Percentiles rank a stretch among this genome's conserved stretches.
Evolutionary conservation across 2,888 invertebrate genomes (phyloP).

Genomic region (Acrobasis consociella): DNA sequence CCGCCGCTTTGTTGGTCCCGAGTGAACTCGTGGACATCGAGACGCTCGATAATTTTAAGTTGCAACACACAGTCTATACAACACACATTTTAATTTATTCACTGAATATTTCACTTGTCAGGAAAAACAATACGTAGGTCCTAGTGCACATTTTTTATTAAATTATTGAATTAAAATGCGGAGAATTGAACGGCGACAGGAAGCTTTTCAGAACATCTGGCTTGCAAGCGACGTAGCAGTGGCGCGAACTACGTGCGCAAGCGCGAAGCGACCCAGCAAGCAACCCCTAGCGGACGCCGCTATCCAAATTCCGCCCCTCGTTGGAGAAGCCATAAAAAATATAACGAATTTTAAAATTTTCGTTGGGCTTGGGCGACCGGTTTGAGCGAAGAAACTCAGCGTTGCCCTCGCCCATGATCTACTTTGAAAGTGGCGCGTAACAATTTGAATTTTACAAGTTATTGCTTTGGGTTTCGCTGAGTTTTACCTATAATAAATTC

Average conservation of each 20-base stretch:
- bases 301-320: slow-evolving; percentile 74
- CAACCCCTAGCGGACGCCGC: slow-evolving; percentile 77
- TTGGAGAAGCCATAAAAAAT: slow-evolving; percentile 77
- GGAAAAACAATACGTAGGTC: slow-evolving; percentile 62
- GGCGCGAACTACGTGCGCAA: slow-evolving; percentile 82
- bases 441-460: slow-evolving; percentile 18
- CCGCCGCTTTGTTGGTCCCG: slow-evolving; percentile 83
- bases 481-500: background rate
- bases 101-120: slow-evolving; percentile 68
- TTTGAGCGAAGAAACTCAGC: slow-evolving; percentile 48
- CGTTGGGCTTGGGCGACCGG: slow-evolving; percentile 71
- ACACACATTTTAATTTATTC: slow-evolving; percentile 70
- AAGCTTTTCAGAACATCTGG: slow-evolving; percentile 83
- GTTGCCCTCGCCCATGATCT: slow-evolving; percentile 32
- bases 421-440: slow-evolving; percentile 31
- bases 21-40: slow-evolving; percentile 82
- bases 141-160: slow-evolving; percentile 74
- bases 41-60: slow-evolving; percentile 75
- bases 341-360: slow-evolving; percentile 79
- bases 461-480: background rate
- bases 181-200: slow-evolving; percentile 75
- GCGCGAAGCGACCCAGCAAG: slow-evolving; percentile 73
- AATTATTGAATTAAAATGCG: slow-evolving; percentile 63
- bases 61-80: slow-evolving; percentile 62
- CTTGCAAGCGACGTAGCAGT: slow-evolving; percentile 80